These are phyloP conservation scores for Trichoplusia ni DNA, from an alignment of 1,140 invertebrate genomes.

Conservation along the genomic window DNA sequence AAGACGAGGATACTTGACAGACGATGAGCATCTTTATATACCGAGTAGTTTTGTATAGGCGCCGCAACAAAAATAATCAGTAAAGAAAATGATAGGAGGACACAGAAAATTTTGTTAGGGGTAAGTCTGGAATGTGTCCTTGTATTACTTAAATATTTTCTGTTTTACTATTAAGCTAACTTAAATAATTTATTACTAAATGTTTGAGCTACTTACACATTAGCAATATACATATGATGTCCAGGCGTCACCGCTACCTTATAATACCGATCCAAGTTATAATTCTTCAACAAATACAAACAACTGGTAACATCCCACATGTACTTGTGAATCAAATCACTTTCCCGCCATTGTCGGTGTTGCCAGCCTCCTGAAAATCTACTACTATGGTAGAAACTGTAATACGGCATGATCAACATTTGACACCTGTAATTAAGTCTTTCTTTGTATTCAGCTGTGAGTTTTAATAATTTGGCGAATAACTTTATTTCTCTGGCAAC, in stretches of 20 bases:
- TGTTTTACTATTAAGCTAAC: no score
- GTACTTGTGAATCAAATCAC: conserved; percentile 70
- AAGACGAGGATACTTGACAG: no score
- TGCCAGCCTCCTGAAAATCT: conserved; percentile 40
- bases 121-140: no score
- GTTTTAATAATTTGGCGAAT: conserved; percentile 84
- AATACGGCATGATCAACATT: conserved; percentile 81
- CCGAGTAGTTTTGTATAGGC: no score
- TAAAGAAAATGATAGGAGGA: no score
- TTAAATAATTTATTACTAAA: neutral
- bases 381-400: conserved; percentile 42
- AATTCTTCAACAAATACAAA: conserved; percentile 84
- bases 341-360: conserved; percentile 41
- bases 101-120: no score
- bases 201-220: conserved; percentile 66
- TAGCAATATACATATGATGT: conserved; percentile 80
- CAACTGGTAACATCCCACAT: conserved; percentile 85
- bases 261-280: conserved; percentile 84
- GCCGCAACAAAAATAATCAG: no score
- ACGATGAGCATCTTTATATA: no score
- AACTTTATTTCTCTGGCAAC: conserved; percentile 83
- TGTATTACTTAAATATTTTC: no score
- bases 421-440: conserved; percentile 85
- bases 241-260: conserved; percentile 85
- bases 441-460: conserved; percentile 85